Evolutionary conservation across 2,888 invertebrate species (phyloP).

Genomic region (Corbicula japonica): DNA sequence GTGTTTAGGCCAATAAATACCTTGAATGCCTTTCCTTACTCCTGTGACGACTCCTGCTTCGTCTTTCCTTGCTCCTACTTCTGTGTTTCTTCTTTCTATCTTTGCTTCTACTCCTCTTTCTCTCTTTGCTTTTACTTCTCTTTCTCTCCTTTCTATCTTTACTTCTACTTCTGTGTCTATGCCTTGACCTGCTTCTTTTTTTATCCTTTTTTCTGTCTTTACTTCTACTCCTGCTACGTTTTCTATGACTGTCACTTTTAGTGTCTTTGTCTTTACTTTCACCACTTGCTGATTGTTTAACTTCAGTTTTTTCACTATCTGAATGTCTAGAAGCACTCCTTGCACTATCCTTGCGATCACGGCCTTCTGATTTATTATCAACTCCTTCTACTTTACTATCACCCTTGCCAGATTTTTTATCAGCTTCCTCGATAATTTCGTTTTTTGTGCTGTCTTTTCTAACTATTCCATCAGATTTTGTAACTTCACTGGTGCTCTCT

Average conservation of each 20-base stretch:
- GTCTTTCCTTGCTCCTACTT: slow-evolving; percentile 43
- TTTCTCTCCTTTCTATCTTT: slow-evolving; percentile 58
- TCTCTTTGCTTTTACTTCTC: slow-evolving; percentile 58
- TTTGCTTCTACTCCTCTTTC: slow-evolving; percentile 58
- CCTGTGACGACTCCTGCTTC: slow-evolving; percentile 51
- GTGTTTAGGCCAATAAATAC: slow-evolving; percentile 25
- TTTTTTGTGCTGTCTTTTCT: slow-evolving; percentile 29
- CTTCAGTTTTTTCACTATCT: slow-evolving; percentile 8
- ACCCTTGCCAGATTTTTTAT: no score
- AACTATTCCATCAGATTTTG: slow-evolving; percentile 41
- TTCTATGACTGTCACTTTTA: slow-evolving; percentile 49
- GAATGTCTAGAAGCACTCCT: slow-evolving; percentile 39
- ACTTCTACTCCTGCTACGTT: slow-evolving; percentile 56
- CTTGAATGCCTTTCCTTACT: slow-evolving; percentile 57
- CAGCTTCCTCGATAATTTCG: no score
- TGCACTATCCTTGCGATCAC: slow-evolving; percentile 47
- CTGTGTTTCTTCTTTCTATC: slow-evolving; percentile 44
- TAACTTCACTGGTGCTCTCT: slow-evolving; percentile 46
- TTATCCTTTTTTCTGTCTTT: slow-evolving; percentile 53
- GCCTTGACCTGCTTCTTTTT: slow-evolving; percentile 53
- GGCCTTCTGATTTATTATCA: no score
- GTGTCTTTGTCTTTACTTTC: slow-evolving; percentile 48
- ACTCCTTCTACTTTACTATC: no score
- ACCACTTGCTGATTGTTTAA: slow-evolving; percentile 32
- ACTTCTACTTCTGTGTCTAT: slow-evolving; percentile 63